Conservation (phyloP, 2,113 vertebrate genomes). For the Silurus asotus region DNA sequence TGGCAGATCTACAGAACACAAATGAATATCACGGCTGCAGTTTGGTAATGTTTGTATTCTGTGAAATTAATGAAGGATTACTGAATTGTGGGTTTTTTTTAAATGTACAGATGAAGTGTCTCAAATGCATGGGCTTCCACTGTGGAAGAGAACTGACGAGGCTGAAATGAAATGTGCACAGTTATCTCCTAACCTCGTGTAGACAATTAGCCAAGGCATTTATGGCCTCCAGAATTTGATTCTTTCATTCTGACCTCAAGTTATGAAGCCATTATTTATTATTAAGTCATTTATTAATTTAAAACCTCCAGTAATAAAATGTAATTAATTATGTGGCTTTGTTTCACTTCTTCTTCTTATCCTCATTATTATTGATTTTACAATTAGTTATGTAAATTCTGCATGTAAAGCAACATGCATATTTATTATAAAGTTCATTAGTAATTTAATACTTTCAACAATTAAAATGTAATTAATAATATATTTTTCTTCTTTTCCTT, state of each 20-base stretch:
- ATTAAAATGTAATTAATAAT: no score
- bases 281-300: no score
- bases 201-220: background rate
- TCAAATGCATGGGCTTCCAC: background rate
- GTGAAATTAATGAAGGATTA: conserved; percentile 33
- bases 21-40: conserved; percentile 17
- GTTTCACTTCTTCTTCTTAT: no score
- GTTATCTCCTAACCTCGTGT: background rate
- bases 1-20: conserved; percentile 32
- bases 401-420: no score
- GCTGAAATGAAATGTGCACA: background rate
- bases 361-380: no score
- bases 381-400: no score
- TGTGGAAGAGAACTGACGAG: background rate
- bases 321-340: no score
- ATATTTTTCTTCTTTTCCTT: no score
- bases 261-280: background rate
- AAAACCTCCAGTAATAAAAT: no score
- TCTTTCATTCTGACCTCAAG: background rate
- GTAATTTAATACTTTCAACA: no score
- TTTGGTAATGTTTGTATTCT: conserved; percentile 25
- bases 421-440: no score
- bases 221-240: background rate
- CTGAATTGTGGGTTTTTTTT: conserved; percentile 38
- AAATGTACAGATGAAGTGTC: conserved; percentile 19